phyloP scores from a whole-genome alignment of 2,888 invertebrate genomes.

The Odontocerum albicorne region DNA sequence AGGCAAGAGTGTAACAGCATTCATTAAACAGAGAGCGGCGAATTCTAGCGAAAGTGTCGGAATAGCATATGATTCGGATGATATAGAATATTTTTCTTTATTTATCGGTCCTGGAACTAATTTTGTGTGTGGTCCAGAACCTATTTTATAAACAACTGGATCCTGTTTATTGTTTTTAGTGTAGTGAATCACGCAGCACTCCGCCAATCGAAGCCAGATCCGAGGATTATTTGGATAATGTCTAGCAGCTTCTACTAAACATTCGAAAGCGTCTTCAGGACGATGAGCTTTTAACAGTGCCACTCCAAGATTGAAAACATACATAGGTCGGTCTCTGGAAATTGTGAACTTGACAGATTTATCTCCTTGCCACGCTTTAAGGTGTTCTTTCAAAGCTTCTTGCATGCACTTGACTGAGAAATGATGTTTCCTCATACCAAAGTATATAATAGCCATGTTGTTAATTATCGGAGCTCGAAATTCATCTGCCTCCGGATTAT shows the following conservation, averaged over 20 bases:
- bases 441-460: conserved; percentile 80
- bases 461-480: conserved; percentile 68
- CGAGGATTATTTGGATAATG: conserved; percentile 86
- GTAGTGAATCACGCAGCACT: conserved; percentile 81
- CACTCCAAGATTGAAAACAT: conserved; percentile 83
- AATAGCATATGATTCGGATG: conserved; percentile 78
- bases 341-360: conserved; percentile 44
- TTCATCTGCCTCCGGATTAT: conserved; percentile 52
- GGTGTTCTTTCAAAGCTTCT: conserved; percentile 75
- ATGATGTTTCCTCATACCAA: conserved; percentile 78
- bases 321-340: conserved; percentile 60
- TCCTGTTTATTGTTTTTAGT: conserved; percentile 59
- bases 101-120: conserved; percentile 27
- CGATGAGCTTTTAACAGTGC: conserved; percentile 80
- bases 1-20: conserved; percentile 75
- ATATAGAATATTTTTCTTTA: conserved; percentile 48
- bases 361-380: conserved; percentile 46
- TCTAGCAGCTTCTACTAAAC: conserved; percentile 82
- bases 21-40: conserved; percentile 83
- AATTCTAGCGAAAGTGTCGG: conserved; percentile 89
- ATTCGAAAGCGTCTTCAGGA: conserved; percentile 86
- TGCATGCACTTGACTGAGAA: conserved; percentile 79
- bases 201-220: conserved; percentile 90
- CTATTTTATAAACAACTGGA: conserved; percentile 51
- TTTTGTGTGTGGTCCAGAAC: conserved; percentile 53